Base-by-base conservation (phyloP, 2,797 vertebrate genomes). In the Melanitta fusca region DNA sequence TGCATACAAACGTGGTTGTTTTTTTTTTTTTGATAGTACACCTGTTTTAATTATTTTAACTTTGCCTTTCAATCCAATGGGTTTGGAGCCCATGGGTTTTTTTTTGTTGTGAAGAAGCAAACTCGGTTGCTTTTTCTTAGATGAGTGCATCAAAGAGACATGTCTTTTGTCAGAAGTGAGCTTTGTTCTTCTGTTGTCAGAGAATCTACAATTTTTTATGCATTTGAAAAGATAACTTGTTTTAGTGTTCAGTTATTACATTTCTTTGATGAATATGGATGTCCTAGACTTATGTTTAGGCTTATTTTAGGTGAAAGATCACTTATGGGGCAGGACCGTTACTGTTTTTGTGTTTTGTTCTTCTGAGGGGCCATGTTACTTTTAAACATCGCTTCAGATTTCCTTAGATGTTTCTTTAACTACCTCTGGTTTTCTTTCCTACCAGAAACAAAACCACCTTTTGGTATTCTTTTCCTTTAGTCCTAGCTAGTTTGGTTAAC, bases 281-380 rank as follows among this genome's bases (percentile, higher is more conserved):
- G 8, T 74, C 47, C 21, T 62, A 62, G 19, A 77, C 17, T 3
- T 56, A 32, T 21, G 15, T 13, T 51, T 93, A 25, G 49, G 45
- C 25, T 77, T 82, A 6, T 36, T 87, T 85, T 49, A 39, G 11
- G 9, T 68, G 17, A 54, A 83, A 80, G 8, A 22, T 28, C 2
- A 43, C 36, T 62, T 60, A 16, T 0, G 2, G 34, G 13, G 17
- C 7, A 2, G 1, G 5, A 7, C 11, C 32, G 28, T 7, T 73
- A 11, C 20, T 22, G 6, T 47, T 72, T 72, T 7, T 47, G 45
- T 13, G 4, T 32, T 86, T 82, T 38, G 7, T 32, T 82, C 12
- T 54, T 91, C 62, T 57, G 41, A 58, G 32, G 80, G 38, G n/a
- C 15, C 6, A 0, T 39, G 15, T 71, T 80, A 13, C 43, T 79